Conservation (phyloP, 2,113 vertebrate genomes). For the Sigmodon hispidus region DNA sequence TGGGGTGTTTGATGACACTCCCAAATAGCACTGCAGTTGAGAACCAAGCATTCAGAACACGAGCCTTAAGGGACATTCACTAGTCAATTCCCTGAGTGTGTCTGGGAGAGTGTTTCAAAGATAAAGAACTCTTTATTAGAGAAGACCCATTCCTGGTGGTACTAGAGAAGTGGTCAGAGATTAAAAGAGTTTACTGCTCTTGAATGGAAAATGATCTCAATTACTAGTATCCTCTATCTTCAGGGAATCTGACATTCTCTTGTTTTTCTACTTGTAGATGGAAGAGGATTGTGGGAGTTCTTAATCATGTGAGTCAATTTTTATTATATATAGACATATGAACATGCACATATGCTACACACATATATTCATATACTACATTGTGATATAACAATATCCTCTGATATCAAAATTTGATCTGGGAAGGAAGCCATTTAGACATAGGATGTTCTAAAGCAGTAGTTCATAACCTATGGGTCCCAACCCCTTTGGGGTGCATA, state of each 20-base stretch:
- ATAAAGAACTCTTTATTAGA: not conserved
- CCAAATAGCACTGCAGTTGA: not conserved
- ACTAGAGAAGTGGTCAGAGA: not conserved
- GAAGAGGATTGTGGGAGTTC: not conserved
- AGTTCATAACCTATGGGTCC: no score
- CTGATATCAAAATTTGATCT: not conserved
- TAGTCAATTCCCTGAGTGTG: not conserved
- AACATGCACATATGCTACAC: no score
- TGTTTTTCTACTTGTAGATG: not conserved
- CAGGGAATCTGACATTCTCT: not conserved
- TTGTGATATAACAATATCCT: not conserved
- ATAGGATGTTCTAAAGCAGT: not conserved
- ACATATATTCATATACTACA: not conserved
- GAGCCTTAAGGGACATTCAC: not conserved
- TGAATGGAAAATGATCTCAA: not conserved
- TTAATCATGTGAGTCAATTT: not conserved
- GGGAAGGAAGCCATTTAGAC: not conserved
- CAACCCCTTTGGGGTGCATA: no score
- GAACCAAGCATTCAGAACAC: not conserved
- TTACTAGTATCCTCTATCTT: not conserved
- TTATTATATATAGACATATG: not conserved
- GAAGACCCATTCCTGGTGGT: not conserved
- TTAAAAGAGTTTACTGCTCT: not conserved
- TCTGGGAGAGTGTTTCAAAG: not conserved
- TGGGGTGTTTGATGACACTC: no score